Conservation (phyloP, 2,797 vertebrate species). For the Acrossocheilus wenchowensis region DNA sequence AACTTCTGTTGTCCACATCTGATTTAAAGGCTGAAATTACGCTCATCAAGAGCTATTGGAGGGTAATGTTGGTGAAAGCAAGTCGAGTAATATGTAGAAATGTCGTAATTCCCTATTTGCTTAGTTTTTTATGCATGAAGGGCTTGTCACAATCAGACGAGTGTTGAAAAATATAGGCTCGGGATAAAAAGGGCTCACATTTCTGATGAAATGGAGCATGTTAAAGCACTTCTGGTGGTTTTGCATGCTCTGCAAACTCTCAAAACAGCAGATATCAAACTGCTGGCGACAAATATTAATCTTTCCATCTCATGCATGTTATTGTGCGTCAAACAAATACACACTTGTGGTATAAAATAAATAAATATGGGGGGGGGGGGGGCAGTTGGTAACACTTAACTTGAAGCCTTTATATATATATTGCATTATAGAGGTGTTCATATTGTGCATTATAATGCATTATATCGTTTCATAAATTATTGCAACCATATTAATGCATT, state of each 20-base stretch:
- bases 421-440: neutral
- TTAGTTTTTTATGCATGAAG: conserved; percentile 71
- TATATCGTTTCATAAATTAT: no score
- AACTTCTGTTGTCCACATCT: conserved; percentile 75
- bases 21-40: conserved; percentile 75
- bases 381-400: neutral
- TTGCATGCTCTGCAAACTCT: conserved; percentile 27
- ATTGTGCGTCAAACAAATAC: conserved; percentile 23
- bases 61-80: conserved; percentile 72
- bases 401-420: neutral
- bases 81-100: conserved; percentile 71
- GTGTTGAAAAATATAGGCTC: conserved; percentile 58
- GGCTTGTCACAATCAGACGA: conserved; percentile 62
- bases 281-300: conserved; percentile 8
- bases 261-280: conserved; percentile 28
- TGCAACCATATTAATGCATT: neutral
- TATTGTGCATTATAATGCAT: neutral
- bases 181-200: conserved; percentile 40
- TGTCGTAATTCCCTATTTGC: conserved; percentile 71
- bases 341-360: neutral
- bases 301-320: neutral
- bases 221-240: conserved; percentile 49
- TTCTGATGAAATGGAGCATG: conserved; percentile 50
- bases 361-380: neutral
- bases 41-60: conserved; percentile 74